Percentiles rank a stretch among this genome's conserved stretches.
Conservation (phyloP, 2,797 vertebrate genomes). For the Columba guinea region DNA sequence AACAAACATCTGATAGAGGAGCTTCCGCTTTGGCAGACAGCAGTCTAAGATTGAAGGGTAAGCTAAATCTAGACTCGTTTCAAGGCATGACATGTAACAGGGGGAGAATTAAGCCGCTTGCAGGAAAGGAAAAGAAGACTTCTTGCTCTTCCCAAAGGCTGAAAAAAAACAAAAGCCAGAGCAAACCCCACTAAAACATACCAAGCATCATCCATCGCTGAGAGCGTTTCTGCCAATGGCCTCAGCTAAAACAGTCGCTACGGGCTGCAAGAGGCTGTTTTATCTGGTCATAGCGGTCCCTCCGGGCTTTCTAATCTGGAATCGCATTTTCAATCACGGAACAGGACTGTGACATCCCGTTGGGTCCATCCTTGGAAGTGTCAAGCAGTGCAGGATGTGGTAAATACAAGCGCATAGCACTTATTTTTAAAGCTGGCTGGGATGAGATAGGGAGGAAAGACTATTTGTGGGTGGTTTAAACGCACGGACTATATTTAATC, state of each 20-base stretch:
- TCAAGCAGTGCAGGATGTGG: conserved; percentile 36
- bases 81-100: not conserved
- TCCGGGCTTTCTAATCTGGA: conserved; percentile 13
- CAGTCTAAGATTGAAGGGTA: not conserved
- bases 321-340: conserved; percentile 1
- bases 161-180: not conserved
- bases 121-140: not conserved
- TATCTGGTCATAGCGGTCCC: conserved; percentile 34
- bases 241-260: not conserved
- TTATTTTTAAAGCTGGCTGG: conserved; percentile 51
- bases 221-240: not conserved
- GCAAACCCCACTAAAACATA: not conserved
- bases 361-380: conserved; percentile 19
- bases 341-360: not conserved
- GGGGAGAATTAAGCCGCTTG: not conserved
- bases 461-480: conserved; percentile 6
- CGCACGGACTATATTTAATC: conserved; percentile 31
- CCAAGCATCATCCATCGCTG: not conserved
- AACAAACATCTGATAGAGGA: not conserved
- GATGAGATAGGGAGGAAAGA: conserved; percentile 28
- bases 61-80: not conserved
- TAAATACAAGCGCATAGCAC: conserved; percentile 21
- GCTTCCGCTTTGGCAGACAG: not conserved
- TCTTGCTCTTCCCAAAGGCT: not conserved
- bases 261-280: not conserved